These are phyloP conservation scores for Phania funesta DNA, from an alignment of 2,888 invertebrate species.

Conservation along the genomic window DNA sequence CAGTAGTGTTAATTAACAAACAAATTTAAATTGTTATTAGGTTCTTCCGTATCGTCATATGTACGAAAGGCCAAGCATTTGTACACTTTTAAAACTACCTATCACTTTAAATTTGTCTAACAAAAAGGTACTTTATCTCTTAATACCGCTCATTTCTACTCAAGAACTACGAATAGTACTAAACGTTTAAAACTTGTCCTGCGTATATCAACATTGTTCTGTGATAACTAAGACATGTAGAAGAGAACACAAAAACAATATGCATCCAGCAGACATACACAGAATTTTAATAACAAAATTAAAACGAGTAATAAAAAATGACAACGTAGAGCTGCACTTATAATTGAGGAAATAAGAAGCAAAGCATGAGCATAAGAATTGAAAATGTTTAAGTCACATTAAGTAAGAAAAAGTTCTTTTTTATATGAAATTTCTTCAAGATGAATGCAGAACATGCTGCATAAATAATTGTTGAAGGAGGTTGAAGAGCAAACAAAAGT, in stretches of 20 bases:
- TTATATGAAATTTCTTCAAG: not conserved
- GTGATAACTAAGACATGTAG: not conserved
- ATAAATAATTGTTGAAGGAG: not conserved
- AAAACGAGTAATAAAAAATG: not conserved
- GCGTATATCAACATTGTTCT: not conserved
- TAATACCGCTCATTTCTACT: too few species aligned
- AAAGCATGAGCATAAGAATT: not conserved
- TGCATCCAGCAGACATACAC: not conserved
- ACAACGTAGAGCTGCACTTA: slow-evolving; percentile 20
- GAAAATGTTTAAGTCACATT: slow-evolving; percentile 12
- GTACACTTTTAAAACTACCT: too few species aligned
- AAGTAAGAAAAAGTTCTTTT: not conserved
- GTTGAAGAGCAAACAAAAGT: not conserved
- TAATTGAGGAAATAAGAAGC: slow-evolving; percentile 31
- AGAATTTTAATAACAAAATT: slow-evolving; percentile 2
- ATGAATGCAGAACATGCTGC: not conserved
- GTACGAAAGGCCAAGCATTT: too few species aligned
- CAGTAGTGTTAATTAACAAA: too few species aligned
- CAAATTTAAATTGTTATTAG: too few species aligned
- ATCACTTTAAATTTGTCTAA: too few species aligned
- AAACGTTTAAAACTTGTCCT: not conserved
- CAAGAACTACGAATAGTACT: not conserved
- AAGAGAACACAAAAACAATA: not conserved
- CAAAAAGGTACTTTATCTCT: too few species aligned
- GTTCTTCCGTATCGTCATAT: too few species aligned